phyloP scores from a whole-genome alignment of 1,140 invertebrate genomes.

The Pogonomyrmex barbatus region DNA sequence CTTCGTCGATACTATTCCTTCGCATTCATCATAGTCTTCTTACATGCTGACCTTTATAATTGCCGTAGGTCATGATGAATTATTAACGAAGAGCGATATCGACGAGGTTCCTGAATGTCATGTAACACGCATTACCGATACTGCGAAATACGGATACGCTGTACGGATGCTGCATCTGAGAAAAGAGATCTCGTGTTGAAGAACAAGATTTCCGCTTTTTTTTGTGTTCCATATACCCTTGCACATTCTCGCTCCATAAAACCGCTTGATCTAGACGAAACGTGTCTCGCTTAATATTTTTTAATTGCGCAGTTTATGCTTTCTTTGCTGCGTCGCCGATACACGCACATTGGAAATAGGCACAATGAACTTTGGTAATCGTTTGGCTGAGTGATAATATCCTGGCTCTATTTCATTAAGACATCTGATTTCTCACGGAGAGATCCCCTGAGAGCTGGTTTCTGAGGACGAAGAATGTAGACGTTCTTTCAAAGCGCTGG shows the following conservation, averaged over 20 bases:
- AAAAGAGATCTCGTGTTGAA: background rate
- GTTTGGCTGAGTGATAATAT: constrained; percentile 1
- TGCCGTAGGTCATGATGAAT: constrained; percentile 56
- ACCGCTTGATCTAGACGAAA: background rate
- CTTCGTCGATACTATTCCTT: background rate
- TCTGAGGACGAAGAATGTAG: background rate
- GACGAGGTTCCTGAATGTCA: constrained; percentile 36
- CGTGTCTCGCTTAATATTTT: background rate
- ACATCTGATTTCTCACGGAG: background rate
- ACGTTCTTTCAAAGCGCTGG: background rate
- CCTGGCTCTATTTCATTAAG: background rate
- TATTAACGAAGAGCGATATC: constrained; percentile 28
- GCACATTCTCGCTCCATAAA: background rate
- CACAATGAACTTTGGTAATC: background rate
- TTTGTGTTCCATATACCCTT: background rate
- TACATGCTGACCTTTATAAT: constrained; percentile 49
- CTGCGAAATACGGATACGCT: background rate
- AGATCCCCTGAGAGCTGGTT: background rate
- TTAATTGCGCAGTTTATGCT: constrained; percentile 8
- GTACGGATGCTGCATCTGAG: background rate
- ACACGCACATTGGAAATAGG: background rate
- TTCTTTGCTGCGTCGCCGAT: background rate
- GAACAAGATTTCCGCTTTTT: background rate
- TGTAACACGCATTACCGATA: constrained; percentile 19
- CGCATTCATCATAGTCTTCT: constrained; percentile 28